Evolutionary conservation across 2,797 vertebrate species (phyloP).

Genomic region (Ctenochaetus hawaiiensis): DNA sequence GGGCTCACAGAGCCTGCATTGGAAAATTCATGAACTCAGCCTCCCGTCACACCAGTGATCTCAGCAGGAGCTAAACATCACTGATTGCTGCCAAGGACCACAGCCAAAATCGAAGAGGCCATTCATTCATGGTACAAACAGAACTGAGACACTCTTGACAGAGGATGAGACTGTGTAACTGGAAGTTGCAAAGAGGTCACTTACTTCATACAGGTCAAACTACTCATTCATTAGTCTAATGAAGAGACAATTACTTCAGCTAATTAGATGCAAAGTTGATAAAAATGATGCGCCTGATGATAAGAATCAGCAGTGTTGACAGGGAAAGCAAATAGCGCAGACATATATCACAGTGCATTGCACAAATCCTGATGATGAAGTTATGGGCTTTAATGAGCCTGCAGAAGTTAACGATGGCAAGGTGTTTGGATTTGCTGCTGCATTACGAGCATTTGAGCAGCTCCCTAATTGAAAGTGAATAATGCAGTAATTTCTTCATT

Average conservation of each 20-base stretch:
- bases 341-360: not conserved
- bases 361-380: conserved; percentile 44
- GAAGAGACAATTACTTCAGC: conserved; percentile 29
- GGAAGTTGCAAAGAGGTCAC: conserved; percentile 5
- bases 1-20: conserved; percentile 45
- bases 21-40: conserved; percentile 72
- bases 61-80: conserved; percentile 70
- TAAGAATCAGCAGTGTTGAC: conserved; percentile 30
- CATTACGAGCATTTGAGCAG: conserved; percentile 49
- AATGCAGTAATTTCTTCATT: conserved; percentile 57
- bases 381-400: conserved; percentile 55
- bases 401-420: conserved; percentile 44
- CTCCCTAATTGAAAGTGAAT: conserved; percentile 76
- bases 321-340: conserved; percentile 34
- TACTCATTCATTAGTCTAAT: conserved; percentile 32
- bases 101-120: conserved; percentile 61
- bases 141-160: conserved; percentile 39
- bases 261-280: conserved; percentile 36
- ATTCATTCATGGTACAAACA: conserved; percentile 62
- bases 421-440: conserved; percentile 50
- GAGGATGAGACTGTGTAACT: conserved; percentile 39
- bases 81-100: conserved; percentile 62
- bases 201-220: conserved; percentile 34
- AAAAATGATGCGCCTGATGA: conserved; percentile 28
- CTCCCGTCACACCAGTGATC: conserved; percentile 62